A percentile compares a stretch with the other conserved stretches of the same genome.
Evolutionary conservation across 2,797 vertebrate species (phyloP).

Genomic region (Brachyrhaphis roseni): DNA sequence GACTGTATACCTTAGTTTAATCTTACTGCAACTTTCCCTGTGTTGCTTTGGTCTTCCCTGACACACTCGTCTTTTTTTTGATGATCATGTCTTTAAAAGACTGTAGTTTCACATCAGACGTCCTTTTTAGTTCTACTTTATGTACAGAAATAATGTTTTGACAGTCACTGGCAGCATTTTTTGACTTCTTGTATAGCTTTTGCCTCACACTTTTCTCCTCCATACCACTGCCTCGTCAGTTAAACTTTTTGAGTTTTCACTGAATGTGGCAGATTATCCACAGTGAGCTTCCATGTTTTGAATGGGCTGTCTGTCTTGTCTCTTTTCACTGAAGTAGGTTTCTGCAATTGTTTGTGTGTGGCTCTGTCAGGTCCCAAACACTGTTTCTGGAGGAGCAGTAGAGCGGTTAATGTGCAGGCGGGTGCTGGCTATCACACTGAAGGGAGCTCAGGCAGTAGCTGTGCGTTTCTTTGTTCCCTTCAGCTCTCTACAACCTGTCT

Average conservation of each 20-base stretch:
- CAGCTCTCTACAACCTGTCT: conserved; percentile 68
- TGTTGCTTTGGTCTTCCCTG: background rate
- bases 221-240: background rate
- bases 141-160: background rate
- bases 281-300: conserved; percentile 34
- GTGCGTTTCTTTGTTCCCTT: conserved; percentile 51
- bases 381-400: conserved; percentile 63
- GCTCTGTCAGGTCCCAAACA: conserved; percentile 41
- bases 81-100: background rate
- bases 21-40: background rate
- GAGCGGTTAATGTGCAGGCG: conserved; percentile 67
- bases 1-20: background rate
- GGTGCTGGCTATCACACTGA: conserved; percentile 59
- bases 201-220: background rate
- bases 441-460: conserved; percentile 53
- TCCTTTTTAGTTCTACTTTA: background rate
- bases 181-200: background rate
- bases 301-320: conserved; percentile 29
- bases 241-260: conserved; percentile 6
- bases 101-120: background rate
- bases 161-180: background rate
- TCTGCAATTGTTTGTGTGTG: conserved; percentile 30
- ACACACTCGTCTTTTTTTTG: background rate
- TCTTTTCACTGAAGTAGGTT: conserved; percentile 32
- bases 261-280: conserved; percentile 15